Base-by-base conservation (phyloP, 2,113 vertebrate species). In the Podilymbus podiceps region DNA sequence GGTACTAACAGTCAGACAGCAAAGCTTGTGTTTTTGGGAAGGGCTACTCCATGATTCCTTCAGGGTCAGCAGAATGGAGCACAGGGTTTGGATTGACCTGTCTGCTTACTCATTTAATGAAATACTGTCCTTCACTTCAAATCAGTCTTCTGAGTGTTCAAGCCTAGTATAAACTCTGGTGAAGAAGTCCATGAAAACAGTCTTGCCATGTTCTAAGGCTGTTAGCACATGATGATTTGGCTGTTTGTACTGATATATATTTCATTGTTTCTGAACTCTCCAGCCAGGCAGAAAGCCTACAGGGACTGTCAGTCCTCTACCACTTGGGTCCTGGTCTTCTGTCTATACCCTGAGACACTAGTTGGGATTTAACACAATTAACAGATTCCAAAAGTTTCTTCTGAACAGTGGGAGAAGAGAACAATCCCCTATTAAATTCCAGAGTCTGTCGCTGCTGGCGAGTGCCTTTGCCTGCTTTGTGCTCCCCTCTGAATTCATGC, bases 351-450 rank as follows among this genome's bases (percentile, higher is more conserved):
- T 64, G 40, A 89, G 59, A 73, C 17, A 52, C 55, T 30, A 38
- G 7, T 11, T 49, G 53, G 23, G 15, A 68, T 90, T 90, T 92
- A 81, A 86, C 62, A 12, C 20, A 80, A n/a, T 74, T 81, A 78
- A 81, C 10, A 82, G 60, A 93, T 88, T 94, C 53, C 72, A 93
- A 96, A 50, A 96, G 64, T 92, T 86, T n/a, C 33, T 92, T 97
- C 89, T 49, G 60, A 96, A 93, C 66, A 88, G 66, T 77, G 40
- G 53, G 49, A 89, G 74, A 94, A 83, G 62, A 90, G 83, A 93
- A 86, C 63, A 88, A 85, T 76, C 52, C 47, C 50, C 81, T 93
- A 68, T 85, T 93, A 92, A 76, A 69, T 88, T 77, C 79, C 53
- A 75, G 90, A 95, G 73, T 92, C 86, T 96, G 75, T 72, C 20